A percentile compares a stretch with the other conserved stretches of the same genome.
phyloP scores from a whole-genome alignment of 30 jellyfish, hydroid and myxozoan genomes.

The Turritopsis rubra region DNA sequence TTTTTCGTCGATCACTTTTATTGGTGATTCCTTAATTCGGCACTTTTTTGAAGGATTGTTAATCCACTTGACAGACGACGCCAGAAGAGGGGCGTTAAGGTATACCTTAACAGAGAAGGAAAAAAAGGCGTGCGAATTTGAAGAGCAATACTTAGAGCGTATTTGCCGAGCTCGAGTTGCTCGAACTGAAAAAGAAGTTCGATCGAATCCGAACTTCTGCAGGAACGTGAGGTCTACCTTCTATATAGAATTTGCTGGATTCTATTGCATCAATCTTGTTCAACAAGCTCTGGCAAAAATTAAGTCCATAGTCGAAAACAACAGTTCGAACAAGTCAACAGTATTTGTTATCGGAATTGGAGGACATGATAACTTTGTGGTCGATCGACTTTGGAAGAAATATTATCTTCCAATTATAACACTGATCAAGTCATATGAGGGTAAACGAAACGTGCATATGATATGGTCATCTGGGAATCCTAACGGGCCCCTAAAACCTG shows the following conservation, averaged over 20 bases:
- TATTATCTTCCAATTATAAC: background rate
- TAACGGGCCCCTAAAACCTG: background rate
- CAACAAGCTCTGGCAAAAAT: background rate
- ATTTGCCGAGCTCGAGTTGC: background rate
- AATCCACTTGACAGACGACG: background rate
- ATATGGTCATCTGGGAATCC: background rate
- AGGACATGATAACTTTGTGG: background rate
- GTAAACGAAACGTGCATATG: background rate
- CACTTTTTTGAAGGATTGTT: background rate
- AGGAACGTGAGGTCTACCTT: background rate
- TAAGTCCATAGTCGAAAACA: background rate
- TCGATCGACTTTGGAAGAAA: background rate
- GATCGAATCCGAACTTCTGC: background rate
- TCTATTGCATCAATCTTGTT: background rate
- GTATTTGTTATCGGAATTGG: background rate
- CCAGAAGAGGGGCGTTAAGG: background rate
- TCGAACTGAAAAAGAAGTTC: background rate
- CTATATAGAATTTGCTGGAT: background rate
- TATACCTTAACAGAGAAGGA: background rate
- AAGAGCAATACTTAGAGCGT: background rate
- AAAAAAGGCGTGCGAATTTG: background rate
- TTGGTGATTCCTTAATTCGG: background rate
- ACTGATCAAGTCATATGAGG: background rate
- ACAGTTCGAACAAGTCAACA: background rate
- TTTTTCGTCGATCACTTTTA: background rate